phyloP scores from a whole-genome alignment of 2,888 invertebrate species.

The Gymnosoma rotundatum region DNA sequence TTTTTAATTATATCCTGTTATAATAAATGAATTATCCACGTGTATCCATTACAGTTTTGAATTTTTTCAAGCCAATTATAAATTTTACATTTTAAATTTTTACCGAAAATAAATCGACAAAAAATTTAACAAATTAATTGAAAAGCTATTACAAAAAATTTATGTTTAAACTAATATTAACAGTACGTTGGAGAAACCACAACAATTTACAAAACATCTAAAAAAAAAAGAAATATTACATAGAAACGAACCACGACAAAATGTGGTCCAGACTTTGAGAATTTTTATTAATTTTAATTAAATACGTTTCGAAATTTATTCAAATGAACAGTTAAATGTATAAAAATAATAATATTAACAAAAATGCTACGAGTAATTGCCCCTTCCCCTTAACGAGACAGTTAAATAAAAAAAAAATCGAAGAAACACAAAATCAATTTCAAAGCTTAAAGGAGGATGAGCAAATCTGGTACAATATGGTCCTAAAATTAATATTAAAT shows the following conservation, averaged over 20 bases:
- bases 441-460: no score
- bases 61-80: conserved; percentile 50
- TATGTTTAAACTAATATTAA: conserved; percentile 44
- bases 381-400: no score
- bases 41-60: conserved; percentile 15
- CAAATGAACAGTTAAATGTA: conserved; percentile 22
- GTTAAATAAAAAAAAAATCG: no score
- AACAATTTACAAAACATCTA: conserved; percentile 60
- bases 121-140: conserved; percentile 47
- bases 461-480: no score
- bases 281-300: conserved; percentile 65
- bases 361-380: not conserved
- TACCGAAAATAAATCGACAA: conserved; percentile 23
- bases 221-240: conserved; percentile 22
- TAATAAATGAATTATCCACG: conserved; percentile 2
- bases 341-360: not conserved
- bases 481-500: no score
- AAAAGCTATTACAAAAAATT: conserved; percentile 56
- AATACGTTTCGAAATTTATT: conserved; percentile 38
- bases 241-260: conserved; percentile 52
- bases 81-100: conserved; percentile 18
- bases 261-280: conserved; percentile 66
- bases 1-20: conserved; percentile 11
- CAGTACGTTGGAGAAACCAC: conserved; percentile 52
- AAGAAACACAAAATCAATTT: no score